These are phyloP conservation scores for Chrysocyon brachyurus DNA, from an alignment of 2,797 vertebrate species.

Conservation along the genomic window DNA sequence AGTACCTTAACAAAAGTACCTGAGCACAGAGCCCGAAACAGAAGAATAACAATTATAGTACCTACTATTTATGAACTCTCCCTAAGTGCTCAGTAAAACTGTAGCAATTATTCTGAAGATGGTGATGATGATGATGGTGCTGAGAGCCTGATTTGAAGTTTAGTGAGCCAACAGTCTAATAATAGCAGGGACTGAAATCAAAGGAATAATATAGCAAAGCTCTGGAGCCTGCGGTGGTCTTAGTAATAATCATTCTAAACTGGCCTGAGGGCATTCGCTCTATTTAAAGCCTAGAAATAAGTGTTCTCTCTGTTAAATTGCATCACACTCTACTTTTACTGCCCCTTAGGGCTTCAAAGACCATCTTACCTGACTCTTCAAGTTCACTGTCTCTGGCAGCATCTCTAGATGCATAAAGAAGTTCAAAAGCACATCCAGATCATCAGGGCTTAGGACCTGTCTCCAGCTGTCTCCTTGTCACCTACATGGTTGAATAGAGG, in stretches of 20 bases:
- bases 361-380: neutral
- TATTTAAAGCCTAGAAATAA: neutral
- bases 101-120: neutral
- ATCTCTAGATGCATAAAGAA: neutral
- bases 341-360: neutral
- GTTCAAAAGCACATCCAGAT: neutral
- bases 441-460: neutral
- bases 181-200: neutral
- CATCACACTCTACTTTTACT: neutral
- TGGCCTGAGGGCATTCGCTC: neutral
- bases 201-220: neutral
- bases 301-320: neutral
- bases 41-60: neutral
- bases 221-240: neutral
- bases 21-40: neutral
- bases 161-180: neutral
- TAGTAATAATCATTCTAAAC: neutral
- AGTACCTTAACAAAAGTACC: neutral
- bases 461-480: neutral
- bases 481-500: neutral
- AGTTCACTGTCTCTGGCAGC: neutral
- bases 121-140: neutral
- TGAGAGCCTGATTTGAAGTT: neutral
- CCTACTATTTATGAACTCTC: neutral
- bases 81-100: neutral